phyloP scores from a whole-genome alignment of 64 coral and sea anemone genomes.

The Acropora yongei region DNA sequence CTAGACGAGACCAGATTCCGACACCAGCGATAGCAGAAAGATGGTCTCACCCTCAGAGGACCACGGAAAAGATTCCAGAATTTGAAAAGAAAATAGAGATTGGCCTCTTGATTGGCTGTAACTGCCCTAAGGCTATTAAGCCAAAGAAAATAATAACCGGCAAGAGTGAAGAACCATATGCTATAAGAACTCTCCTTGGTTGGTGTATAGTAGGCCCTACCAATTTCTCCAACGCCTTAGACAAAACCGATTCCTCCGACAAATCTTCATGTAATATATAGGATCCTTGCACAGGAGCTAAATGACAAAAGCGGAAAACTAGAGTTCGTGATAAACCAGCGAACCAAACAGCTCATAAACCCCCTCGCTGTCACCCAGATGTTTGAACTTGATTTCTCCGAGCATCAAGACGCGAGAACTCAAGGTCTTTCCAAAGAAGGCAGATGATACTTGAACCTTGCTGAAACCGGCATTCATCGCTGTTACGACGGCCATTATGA shows the following conservation, averaged over 20 bases:
- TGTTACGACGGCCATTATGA: conserved; percentile 28
- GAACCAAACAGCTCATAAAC: neutral
- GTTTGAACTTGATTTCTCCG: neutral
- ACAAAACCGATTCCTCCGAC: neutral
- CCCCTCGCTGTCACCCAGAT: neutral
- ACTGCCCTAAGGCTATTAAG: too few relatives aligned
- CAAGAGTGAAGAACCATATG: too few relatives aligned
- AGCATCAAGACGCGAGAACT: neutral
- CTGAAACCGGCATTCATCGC: neutral
- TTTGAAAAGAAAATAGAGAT: too few relatives aligned
- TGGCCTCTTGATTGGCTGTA: too few relatives aligned
- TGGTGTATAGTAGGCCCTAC: conserved; percentile 12
- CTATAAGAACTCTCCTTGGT: neutral
- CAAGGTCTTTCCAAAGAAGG: neutral
- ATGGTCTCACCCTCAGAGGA: too few relatives aligned
- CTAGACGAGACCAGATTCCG: too few relatives aligned
- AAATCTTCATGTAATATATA: neutral
- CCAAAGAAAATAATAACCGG: too few relatives aligned
- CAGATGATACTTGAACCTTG: neutral
- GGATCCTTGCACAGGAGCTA: neutral
- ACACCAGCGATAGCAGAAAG: too few relatives aligned
- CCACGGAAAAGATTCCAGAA: too few relatives aligned
- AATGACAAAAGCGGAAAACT: too few relatives aligned
- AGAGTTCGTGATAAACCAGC: neutral
- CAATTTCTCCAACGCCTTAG: too few relatives aligned